These are phyloP conservation scores for Periplaneta americana DNA, from an alignment of 1,140 invertebrate species.

Conservation along the genomic window DNA sequence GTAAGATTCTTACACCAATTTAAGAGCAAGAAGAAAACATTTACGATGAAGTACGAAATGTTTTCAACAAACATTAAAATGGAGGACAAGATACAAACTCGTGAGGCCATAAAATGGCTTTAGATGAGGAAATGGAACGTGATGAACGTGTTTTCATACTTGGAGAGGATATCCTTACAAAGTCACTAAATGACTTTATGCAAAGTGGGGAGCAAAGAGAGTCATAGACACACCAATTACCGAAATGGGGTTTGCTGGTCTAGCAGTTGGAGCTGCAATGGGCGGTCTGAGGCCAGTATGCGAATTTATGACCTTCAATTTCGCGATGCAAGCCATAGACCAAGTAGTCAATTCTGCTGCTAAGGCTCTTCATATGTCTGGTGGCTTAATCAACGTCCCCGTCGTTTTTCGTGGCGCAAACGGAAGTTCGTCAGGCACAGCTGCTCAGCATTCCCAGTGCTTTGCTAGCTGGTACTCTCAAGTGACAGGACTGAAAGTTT, in stretches of 20 bases:
- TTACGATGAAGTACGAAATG: too few relatives aligned
- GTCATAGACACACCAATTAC: conserved; percentile 69
- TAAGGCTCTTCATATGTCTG: conserved; percentile 71
- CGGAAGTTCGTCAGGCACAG: conserved; percentile 62
- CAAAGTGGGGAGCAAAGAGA: conserved; percentile 62
- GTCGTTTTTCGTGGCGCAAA: conserved; percentile 74
- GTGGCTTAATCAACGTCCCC: conserved; percentile 56
- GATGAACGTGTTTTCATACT: conserved; percentile 26
- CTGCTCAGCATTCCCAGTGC: conserved; percentile 71
- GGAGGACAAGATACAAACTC: too few relatives aligned
- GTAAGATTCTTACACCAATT: too few relatives aligned
- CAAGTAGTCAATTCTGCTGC: conserved; percentile 69
- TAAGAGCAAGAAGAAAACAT: too few relatives aligned
- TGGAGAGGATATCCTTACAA: conserved; percentile 70
- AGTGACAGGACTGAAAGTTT: conserved; percentile 67
- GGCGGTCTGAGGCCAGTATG: conserved; percentile 62
- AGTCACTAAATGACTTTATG: conserved; percentile 58
- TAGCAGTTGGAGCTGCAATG: conserved; percentile 26
- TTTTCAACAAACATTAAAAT: too few relatives aligned
- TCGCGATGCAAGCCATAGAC: conserved; percentile 75
- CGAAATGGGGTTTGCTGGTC: conserved; percentile 41
- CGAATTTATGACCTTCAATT: conserved; percentile 80
- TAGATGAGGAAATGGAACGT: not conserved
- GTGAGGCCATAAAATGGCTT: too few relatives aligned
- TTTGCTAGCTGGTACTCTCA: conserved; percentile 66